Evolutionary conservation across 37 sponge, comb jelly and placozoan species (phyloP), one percentile per base, ranked within the genome.

Genomic region (Halisarca cf. caerulea): DNA sequence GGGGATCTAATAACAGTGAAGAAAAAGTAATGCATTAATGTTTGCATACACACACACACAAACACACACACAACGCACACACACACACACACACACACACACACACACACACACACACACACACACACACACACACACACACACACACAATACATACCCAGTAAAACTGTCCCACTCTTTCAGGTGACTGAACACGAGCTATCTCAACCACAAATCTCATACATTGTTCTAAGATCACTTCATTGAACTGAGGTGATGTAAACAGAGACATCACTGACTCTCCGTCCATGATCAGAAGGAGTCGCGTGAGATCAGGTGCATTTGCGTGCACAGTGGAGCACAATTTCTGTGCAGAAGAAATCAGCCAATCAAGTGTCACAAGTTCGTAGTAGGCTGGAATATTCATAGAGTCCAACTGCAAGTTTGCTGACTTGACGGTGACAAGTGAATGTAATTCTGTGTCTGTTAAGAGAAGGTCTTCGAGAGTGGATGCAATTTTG

Each of bases 91-190:
- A 47, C 51, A 47, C 51, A 47, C 51, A 47, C 51, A 47, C 51
- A 11, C 51, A 47, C 51, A 11, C 51, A 47, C 51, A 11, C 51
- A 47, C 51, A 47, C 11, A 6, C 51, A 47, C 51, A 47, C 51
- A 6, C 51, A 47, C 51, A 47, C 51, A 47, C 51, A 47, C 51
- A 47, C 51, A 47, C 51, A 11, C 51, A 47, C 11, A 47, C 51
- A 47, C 51, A n/a, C n/a, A n/a, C n/a, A n/a, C n/a, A n/a, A n/a
- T n/a, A 41, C 77, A 25, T 42, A 74, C 77, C 42, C 36, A 32
- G 36, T 39, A 74, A 44, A 74, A 74, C 77, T 74, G 77, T 6
- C 77, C 77, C 43, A 74, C 77, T 23, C 77, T 74, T 23, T 74
- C 41, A 3, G 77, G 77, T 2, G 77, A 44, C 21, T n/a, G 42